Conservation (phyloP, 1,140 invertebrate genomes). For the Coptotermes formosanus region DNA sequence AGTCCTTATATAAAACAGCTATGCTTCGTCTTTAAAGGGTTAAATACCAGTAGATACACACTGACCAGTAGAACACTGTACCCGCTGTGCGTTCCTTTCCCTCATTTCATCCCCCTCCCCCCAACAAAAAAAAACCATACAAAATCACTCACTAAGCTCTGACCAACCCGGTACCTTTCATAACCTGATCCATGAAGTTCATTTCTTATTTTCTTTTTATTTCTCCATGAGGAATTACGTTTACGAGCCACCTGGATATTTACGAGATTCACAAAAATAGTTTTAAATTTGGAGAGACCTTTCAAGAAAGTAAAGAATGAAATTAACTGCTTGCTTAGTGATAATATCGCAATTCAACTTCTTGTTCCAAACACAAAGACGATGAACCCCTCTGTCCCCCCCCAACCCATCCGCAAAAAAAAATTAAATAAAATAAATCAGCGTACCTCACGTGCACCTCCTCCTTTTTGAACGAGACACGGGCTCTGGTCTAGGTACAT, state of each 20-base stretch:
- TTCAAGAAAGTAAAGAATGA: neutral
- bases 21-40: no score
- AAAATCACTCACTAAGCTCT: no score
- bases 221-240: neutral
- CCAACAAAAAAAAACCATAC: no score
- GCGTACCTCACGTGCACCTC: neutral
- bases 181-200: no score
- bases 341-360: neutral
- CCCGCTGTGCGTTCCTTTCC: no score
- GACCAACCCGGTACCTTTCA: no score
- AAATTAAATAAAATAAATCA: neutral
- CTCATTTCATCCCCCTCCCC: no score
- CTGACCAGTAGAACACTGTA: no score
- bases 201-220: neutral
- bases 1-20: no score
- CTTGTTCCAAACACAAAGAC: neutral
- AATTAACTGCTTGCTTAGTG: neutral
- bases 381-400: neutral
- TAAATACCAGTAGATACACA: no score
- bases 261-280: conserved; percentile 3
- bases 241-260: neutral
- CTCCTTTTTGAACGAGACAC: neutral
- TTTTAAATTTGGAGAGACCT: neutral
- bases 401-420: neutral
- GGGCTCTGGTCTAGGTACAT: neutral